A percentile compares a stretch with the other conserved stretches of the same genome.
Conservation (phyloP, 1,140 invertebrate genomes). For the Agrilus planipennis region DNA sequence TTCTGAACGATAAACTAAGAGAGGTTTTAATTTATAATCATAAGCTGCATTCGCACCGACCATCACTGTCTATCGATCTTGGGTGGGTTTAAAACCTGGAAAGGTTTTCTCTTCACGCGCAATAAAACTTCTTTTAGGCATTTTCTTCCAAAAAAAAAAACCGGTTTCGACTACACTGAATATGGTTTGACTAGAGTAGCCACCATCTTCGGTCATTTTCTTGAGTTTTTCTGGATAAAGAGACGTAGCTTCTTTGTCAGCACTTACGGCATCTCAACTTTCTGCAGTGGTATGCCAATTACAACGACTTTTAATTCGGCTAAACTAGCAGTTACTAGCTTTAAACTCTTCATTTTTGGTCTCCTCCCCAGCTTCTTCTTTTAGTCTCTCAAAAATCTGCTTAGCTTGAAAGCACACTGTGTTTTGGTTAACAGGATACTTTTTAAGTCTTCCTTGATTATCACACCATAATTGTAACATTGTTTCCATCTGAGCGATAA, state of each 20-base stretch:
- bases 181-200: conserved; percentile 28
- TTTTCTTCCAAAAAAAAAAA: conserved; percentile 31
- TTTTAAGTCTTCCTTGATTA: conserved; percentile 12
- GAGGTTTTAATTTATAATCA: conserved; percentile 33
- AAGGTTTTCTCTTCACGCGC: conserved; percentile 21
- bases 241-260: conserved; percentile 26
- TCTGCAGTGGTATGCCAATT: conserved; percentile 26
- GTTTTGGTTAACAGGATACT: too few species aligned
- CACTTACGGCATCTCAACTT: conserved; percentile 27
- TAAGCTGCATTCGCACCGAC: conserved; percentile 28
- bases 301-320: conserved; percentile 20
- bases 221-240: conserved; percentile 27
- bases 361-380: conserved; percentile 14
- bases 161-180: conserved; percentile 22
- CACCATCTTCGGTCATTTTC: conserved; percentile 29
- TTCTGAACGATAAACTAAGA: conserved; percentile 34
- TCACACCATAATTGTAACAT: conserved; percentile 18
- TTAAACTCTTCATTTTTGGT: conserved; percentile 24
- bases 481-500: conserved; percentile 23
- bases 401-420: too few species aligned
- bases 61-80: conserved; percentile 28
- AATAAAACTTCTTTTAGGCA: conserved; percentile 23
- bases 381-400: too few species aligned
- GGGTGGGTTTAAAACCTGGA: conserved; percentile 29
- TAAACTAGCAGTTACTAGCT: too few species aligned